A percentile compares a stretch with the other conserved stretches of the same genome.
Evolutionary conservation across 64 coral and sea anemone genomes (phyloP).

Genomic region (Dendrophyllia cribrosa): DNA sequence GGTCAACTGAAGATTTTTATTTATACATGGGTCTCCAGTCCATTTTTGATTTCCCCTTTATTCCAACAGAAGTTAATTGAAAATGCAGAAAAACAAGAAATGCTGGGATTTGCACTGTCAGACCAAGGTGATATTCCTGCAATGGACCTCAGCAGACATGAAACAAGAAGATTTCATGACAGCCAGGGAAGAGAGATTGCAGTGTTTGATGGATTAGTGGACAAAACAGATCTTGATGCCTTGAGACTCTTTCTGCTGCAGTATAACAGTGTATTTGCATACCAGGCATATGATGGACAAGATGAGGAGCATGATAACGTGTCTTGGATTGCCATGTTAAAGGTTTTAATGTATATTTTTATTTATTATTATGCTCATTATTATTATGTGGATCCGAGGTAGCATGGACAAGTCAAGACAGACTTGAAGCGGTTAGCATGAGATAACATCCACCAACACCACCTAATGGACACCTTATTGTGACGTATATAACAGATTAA

Average conservation of each 20-base stretch:
- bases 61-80: conserved; percentile 50
- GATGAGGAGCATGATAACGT: conserved; percentile 95
- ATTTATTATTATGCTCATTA: not conserved
- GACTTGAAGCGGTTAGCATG: too few species aligned
- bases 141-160: conserved; percentile 53
- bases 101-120: conserved; percentile 67
- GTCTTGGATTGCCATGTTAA: conserved; percentile 78
- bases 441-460: too few species aligned
- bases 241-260: conserved; percentile 81
- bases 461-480: too few species aligned
- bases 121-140: conserved; percentile 58
- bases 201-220: conserved; percentile 89
- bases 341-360: conserved; percentile 29
- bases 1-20: too few species aligned
- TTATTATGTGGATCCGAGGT: not conserved
- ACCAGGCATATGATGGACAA: conserved; percentile 71
- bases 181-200: conserved; percentile 80
- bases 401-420: not conserved
- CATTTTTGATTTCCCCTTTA: not conserved
- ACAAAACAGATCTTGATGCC: conserved; percentile 71
- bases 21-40: too few species aligned
- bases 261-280: conserved; percentile 72
- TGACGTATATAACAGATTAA: too few species aligned
- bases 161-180: conserved; percentile 82
- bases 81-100: conserved; percentile 32